Evolutionary conservation across 2,888 invertebrate species (phyloP).

Genomic region (Tillus elongatus): DNA sequence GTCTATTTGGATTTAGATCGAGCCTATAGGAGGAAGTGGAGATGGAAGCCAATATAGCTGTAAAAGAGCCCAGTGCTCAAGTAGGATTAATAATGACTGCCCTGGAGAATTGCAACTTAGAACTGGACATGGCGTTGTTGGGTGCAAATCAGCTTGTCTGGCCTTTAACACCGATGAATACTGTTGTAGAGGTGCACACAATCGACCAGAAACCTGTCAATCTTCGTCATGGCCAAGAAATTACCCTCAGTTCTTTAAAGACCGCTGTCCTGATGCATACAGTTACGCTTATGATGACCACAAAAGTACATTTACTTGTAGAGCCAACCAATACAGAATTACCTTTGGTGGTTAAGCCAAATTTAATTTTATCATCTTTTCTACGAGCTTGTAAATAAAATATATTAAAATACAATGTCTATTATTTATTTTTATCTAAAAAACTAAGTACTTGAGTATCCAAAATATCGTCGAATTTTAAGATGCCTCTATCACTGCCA

Average conservation of each 20-base stretch:
- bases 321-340: constrained; percentile 29
- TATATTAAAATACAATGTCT: too few relatives aligned
- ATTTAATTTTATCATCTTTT: too few relatives aligned
- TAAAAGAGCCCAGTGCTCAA: constrained; percentile 26
- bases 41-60: constrained; percentile 29
- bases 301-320: constrained; percentile 44
- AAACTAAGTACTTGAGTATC: too few relatives aligned
- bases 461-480: too few relatives aligned
- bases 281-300: constrained; percentile 47
- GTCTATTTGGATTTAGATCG: too few relatives aligned
- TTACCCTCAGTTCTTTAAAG: constrained; percentile 42
- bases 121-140: constrained; percentile 26
- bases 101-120: constrained; percentile 27
- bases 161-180: constrained; percentile 42
- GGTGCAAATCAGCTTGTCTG: constrained; percentile 42
- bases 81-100: constrained; percentile 31
- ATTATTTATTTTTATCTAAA: too few relatives aligned
- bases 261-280: constrained; percentile 45
- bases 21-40: constrained; percentile 19
- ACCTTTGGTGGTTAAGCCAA: too few relatives aligned
- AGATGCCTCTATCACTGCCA: too few relatives aligned
- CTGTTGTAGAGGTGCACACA: constrained; percentile 42
- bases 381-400: too few relatives aligned
- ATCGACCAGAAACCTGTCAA: constrained; percentile 40
- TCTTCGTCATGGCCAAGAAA: constrained; percentile 33